Evolutionary conservation across 2,888 invertebrate genomes (phyloP).

Genomic region (Biston stratarius): DNA sequence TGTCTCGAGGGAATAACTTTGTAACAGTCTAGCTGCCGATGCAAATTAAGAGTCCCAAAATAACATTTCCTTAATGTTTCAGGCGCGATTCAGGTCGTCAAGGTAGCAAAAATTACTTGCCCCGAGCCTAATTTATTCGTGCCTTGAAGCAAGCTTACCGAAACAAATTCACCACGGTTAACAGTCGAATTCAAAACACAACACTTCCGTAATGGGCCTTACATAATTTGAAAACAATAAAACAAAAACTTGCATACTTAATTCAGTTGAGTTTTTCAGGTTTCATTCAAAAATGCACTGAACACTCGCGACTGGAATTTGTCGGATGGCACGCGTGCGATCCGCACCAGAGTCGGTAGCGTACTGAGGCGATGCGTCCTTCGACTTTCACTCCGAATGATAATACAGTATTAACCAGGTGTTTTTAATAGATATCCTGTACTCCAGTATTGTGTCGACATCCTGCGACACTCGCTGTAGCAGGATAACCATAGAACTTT

Average conservation of each 20-base stretch:
- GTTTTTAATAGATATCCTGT: slow-evolving; percentile 37
- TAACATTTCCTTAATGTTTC: slow-evolving; percentile 29
- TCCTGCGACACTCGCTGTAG: slow-evolving; percentile 30
- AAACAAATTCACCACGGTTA: slow-evolving; percentile 41
- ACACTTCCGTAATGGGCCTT: slow-evolving; percentile 56
- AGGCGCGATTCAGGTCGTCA: slow-evolving; percentile 33
- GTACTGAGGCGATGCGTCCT: slow-evolving; percentile 73
- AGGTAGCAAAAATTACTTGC: slow-evolving; percentile 40
- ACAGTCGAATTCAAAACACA: slow-evolving; percentile 46
- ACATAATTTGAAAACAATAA: slow-evolving; percentile 55
- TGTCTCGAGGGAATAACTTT: slow-evolving; percentile 12
- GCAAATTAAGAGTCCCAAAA: neutral
- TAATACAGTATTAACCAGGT: slow-evolving; percentile 59
- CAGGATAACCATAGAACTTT: slow-evolving; percentile 29
- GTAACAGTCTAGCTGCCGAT: neutral
- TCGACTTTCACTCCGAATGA: slow-evolving; percentile 79
- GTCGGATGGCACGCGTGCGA: slow-evolving; percentile 39
- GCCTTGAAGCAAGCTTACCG: slow-evolving; percentile 46
- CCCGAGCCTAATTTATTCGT: slow-evolving; percentile 43
- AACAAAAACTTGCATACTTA: slow-evolving; percentile 75
- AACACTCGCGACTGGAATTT: slow-evolving; percentile 39
- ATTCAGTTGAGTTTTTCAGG: slow-evolving; percentile 62
- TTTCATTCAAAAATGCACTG: slow-evolving; percentile 44
- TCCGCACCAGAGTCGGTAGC: slow-evolving; percentile 56
- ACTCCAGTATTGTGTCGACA: slow-evolving; percentile 11